Evolutionary conservation across 2,797 vertebrate genomes (phyloP), one percentile per base, ranked within the genome.

Genomic region (Euthynnus affinis): DNA sequence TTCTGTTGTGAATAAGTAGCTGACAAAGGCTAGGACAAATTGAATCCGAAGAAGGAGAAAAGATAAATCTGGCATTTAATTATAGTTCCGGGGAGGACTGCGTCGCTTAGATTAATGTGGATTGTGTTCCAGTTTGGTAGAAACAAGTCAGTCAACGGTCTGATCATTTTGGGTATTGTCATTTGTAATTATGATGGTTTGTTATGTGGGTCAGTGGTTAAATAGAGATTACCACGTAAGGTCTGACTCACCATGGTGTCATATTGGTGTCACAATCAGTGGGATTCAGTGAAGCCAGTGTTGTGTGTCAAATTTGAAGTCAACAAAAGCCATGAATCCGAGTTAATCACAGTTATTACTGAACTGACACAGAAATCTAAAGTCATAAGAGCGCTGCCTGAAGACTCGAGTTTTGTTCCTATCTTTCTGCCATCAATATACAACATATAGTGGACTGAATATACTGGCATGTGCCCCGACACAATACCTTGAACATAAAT

Each of bases 171-270:
- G 34, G n/a, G 22, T 57, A 53, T 7, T 34, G 17, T 48, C 32
- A 62, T 48, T 32, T 58, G 42, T 55, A 58, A 73, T 78, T 59
- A 71, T 51, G n/a, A 51, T 46, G 9, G 8, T 80, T 72, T 80
- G 53, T 37, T 42, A 87, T 83, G 44, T 85, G 66, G 89, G 87
- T 86, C 86, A 85, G 65, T 23, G 32, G 56, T 23, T 29, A 77
- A 63, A 73, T 56, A 13, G 18, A 46, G 62, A 51, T 61, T 40
- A 68, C 46, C 15, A 32, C 59, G 73, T 23, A 12, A 72, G 6
- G 48, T 64, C 55, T 76, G 74, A 87, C 66, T 86, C 78, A 79
- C 52, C 18, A 0, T 40, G 46, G 14, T 62, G 49, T 65, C 66
- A 79, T 51, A 78, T 53, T 58, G 66, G 25, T 68, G 51, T 74